Conservation (phyloP, 1,140 invertebrate genomes). For the Dendroctonus valens region DNA sequence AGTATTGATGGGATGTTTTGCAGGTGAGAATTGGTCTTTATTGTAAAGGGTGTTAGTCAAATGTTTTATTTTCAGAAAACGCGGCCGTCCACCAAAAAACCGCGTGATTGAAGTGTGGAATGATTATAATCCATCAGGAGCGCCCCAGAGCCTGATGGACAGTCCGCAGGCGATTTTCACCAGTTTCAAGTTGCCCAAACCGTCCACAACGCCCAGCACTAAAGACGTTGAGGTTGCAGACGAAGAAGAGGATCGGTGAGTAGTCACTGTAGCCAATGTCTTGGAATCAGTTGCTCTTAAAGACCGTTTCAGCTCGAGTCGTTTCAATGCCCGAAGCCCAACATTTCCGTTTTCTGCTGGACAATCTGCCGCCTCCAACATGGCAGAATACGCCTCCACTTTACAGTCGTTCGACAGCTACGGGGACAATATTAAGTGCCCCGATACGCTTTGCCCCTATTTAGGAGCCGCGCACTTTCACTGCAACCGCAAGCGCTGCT, state of each 20-base stretch:
- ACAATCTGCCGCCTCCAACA: slow-evolving; percentile 7
- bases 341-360: slow-evolving; percentile 1
- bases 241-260: slow-evolving; percentile 46
- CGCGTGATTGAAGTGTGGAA: slow-evolving; percentile 87
- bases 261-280: neutral
- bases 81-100: slow-evolving; percentile 89
- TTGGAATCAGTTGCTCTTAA: neutral
- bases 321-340: neutral
- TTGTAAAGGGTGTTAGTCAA: neutral
- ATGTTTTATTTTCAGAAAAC: slow-evolving; percentile 59
- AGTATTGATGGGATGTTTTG: slow-evolving; percentile 86
- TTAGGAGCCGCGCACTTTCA: slow-evolving; percentile 64
- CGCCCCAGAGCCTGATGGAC: slow-evolving; percentile 55
- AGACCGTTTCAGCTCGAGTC: neutral
- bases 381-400: slow-evolving; percentile 38
- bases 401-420: slow-evolving; percentile 48
- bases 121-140: slow-evolving; percentile 61
- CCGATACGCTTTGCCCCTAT: slow-evolving; percentile 58
- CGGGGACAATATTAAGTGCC: slow-evolving; percentile 49
- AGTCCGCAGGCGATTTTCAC: slow-evolving; percentile 90
- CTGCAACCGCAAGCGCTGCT: slow-evolving; percentile 72
- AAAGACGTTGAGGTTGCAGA: slow-evolving; percentile 51
- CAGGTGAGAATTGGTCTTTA: slow-evolving; percentile 18
- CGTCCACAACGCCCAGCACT: slow-evolving; percentile 53
- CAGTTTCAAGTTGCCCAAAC: slow-evolving; percentile 87